phyloP scores from a whole-genome alignment of 2,888 invertebrate species.

The Galerucella calmariensis region DNA sequence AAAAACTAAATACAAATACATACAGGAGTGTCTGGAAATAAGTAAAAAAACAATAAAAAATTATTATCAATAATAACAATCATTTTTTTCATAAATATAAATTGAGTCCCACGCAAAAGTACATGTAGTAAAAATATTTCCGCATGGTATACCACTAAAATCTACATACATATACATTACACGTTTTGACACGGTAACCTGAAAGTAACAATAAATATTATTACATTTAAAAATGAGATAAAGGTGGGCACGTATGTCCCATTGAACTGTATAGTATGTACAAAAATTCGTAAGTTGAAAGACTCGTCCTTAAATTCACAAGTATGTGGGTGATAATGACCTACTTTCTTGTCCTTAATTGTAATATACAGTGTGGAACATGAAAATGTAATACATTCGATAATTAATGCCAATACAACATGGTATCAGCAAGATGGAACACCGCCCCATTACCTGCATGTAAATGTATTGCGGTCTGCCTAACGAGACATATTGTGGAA shows the following conservation, averaged over 20 bases:
- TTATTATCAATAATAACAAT: too few species aligned
- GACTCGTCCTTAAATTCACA: conserved; percentile 17
- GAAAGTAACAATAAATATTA: background rate
- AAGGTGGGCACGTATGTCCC: background rate
- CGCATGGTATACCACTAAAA: background rate
- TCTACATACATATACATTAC: background rate
- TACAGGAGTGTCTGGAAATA: too few species aligned
- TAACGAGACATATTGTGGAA: too few species aligned
- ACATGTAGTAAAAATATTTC: background rate
- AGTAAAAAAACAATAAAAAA: too few species aligned
- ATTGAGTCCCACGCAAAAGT: too few species aligned
- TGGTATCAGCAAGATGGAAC: too few species aligned
- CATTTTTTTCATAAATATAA: too few species aligned
- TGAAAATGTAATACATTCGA: too few species aligned
- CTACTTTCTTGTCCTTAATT: conserved; percentile 17
- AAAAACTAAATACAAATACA: too few species aligned
- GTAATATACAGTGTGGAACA: background rate
- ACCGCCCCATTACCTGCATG: too few species aligned
- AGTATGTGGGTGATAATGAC: conserved; percentile 33
- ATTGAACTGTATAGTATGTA: background rate
- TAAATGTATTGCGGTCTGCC: too few species aligned
- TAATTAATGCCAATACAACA: too few species aligned
- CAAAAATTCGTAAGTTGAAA: background rate
- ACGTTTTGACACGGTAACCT: background rate
- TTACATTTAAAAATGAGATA: background rate